Base-by-base conservation (phyloP, 2,888 invertebrate genomes). In the Epirrita christyi region DNA sequence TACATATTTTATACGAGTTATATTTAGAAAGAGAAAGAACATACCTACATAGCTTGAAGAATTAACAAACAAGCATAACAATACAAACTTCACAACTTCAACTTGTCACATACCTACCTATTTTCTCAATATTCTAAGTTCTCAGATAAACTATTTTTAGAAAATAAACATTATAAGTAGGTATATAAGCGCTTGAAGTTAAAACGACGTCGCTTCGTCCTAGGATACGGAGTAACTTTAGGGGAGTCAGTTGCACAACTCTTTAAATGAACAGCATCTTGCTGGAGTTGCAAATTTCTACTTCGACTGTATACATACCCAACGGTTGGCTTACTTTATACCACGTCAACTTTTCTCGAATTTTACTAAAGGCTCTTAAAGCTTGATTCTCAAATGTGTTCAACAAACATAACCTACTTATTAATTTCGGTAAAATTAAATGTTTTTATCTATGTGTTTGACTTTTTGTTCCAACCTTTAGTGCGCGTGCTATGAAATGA, bases 251-350 rank as follows among this genome's bases (percentile, higher is more conserved):
- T 79, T 77, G 72, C 66, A 70, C 71, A 75, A 79, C 76, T 83
- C 81, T 81, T 78, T 79, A 83, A 81, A 80, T 79, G 82, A 81
- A 78, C 80, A 78, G 70, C 75, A 69, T 68, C 75, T 75, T 74
- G 76, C 74, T 75, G 69, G 59, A 77, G 72, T 76, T 75, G 67
- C 71, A 68, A 70, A 73, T 75, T 73, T 76, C 66, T 66, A 67
- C 74, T 70, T 64, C 64, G 60, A 57, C 71, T 74, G 64, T 68
- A 66, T 79, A 79, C 77, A 75, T 69, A 72, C 68, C n/a, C 70
- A 60, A 70, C 55, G 46, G 59, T 61, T 70, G 67, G 69, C 71
- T 77, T 21, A 21, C 21, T 21, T 21, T 74, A 68, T 70, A 71
- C 63, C 63, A 40, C 47, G 36, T 38, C 29, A 64, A 61, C 40